Conservation (phyloP, 2,797 vertebrate genomes). For the Meda fulgida region DNA sequence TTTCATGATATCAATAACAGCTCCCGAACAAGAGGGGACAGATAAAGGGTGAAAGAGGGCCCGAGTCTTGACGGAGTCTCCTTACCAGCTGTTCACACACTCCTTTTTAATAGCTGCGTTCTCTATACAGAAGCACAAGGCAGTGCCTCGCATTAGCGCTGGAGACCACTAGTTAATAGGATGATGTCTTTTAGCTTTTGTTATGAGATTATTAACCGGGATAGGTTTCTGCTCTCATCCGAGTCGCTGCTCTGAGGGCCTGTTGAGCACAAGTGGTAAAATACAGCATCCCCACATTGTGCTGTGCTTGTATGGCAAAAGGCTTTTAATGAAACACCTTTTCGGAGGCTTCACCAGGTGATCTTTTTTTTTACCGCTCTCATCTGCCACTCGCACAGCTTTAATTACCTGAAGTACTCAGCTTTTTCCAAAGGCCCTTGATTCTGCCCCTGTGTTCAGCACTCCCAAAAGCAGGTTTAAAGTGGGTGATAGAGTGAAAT, state of each 20-base stretch:
- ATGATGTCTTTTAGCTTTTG: slow-evolving; percentile 99
- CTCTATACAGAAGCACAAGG: slow-evolving; percentile 92
- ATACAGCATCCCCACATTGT: slow-evolving; percentile 86
- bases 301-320: slow-evolving; percentile 80
- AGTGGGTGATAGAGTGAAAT: slow-evolving; percentile 65
- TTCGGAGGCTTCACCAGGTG: slow-evolving; percentile 89
- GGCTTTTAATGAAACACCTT: slow-evolving; percentile 92
- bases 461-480: slow-evolving; percentile 67
- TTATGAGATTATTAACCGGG: slow-evolving; percentile 99
- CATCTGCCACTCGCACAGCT: slow-evolving; percentile 87
- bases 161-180: slow-evolving; percentile 99
- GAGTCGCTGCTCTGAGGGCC: slow-evolving; percentile 87
- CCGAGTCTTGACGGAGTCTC: slow-evolving; percentile 71
- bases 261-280: slow-evolving; percentile 93
- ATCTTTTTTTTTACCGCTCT: slow-evolving; percentile 87
- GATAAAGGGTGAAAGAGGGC: slow-evolving; percentile 90
- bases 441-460: slow-evolving; percentile 65
- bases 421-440: slow-evolving; percentile 79
- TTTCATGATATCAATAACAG: slow-evolving; percentile 91
- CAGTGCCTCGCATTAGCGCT: slow-evolving; percentile 92
- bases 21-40: slow-evolving; percentile 84
- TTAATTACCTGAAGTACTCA: slow-evolving; percentile 92
- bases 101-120: slow-evolving; percentile 86
- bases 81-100: slow-evolving; percentile 85
- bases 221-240: slow-evolving; percentile 91